Conservation (phyloP, 2,888 invertebrate species). For the Ectemnius cavifrons region DNA sequence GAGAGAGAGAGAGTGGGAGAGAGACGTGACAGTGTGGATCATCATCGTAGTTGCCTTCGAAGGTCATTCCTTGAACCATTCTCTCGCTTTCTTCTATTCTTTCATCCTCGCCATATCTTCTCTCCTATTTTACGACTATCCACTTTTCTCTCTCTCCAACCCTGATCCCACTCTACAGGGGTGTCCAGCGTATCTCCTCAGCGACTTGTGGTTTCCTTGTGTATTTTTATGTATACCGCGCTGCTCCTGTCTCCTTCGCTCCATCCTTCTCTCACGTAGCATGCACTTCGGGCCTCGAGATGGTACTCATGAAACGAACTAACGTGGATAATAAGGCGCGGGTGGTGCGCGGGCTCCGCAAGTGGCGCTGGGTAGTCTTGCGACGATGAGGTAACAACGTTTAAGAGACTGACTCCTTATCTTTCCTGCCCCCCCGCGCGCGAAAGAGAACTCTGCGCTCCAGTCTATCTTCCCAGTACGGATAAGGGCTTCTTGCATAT, state of each 20-base stretch:
- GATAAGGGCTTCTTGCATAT: no score
- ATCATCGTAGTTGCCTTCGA: constrained; percentile 40
- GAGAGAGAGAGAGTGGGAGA: constrained; percentile 36
- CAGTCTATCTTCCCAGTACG: no score
- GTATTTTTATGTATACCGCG: not conserved
- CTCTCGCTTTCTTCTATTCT: constrained; percentile 5
- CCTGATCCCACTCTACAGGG: not conserved
- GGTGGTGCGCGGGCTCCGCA: not conserved
- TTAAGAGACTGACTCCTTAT: constrained; percentile 43
- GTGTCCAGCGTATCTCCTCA: not conserved
- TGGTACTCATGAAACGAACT: constrained; percentile 1
- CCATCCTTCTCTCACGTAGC: not conserved
- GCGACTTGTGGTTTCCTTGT: not conserved
- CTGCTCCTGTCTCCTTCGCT: not conserved
- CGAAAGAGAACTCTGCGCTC: constrained; percentile 5
- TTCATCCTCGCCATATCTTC: not conserved
- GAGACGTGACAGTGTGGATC: constrained; percentile 67
- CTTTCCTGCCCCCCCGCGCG: constrained; percentile 31
- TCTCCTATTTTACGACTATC: not conserved
- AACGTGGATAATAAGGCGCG: constrained; percentile 4
- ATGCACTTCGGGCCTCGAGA: not conserved
- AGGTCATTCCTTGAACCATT: not conserved
- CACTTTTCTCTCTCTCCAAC: not conserved
- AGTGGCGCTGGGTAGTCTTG: constrained; percentile 17
- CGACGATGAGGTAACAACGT: constrained; percentile 50